phyloP scores from a whole-genome alignment of 1,140 invertebrate species.

The Zaprionus lachaisei region DNA sequence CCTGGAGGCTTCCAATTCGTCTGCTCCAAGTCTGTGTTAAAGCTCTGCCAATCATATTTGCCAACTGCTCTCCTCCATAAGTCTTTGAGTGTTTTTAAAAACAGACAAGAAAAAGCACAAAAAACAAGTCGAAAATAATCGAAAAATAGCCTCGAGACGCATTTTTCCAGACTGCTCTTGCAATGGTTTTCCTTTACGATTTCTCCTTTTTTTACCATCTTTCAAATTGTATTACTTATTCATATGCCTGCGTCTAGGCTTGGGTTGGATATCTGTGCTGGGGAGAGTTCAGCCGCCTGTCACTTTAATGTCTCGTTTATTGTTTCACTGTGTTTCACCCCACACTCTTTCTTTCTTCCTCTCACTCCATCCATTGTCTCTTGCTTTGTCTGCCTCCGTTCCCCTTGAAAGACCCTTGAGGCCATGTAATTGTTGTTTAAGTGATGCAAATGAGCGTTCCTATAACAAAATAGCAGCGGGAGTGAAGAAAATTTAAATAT shows the following conservation, averaged over 20 bases:
- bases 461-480: slow-evolving; percentile 37
- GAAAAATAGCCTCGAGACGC: slow-evolving; percentile 39
- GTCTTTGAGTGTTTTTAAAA: slow-evolving; percentile 9
- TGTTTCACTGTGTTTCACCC: slow-evolving; percentile 29
- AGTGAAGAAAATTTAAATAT: not conserved
- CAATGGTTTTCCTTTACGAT: slow-evolving; percentile 20
- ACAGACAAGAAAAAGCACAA: not conserved
- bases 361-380: not conserved
- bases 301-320: slow-evolving; percentile 56
- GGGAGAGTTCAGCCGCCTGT: slow-evolving; percentile 26
- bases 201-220: slow-evolving; percentile 11
- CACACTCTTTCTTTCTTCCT: not conserved
- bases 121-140: not conserved
- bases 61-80: not conserved
- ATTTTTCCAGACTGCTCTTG: slow-evolving; percentile 26
- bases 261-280: slow-evolving; percentile 2
- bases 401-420: slow-evolving; percentile 36
- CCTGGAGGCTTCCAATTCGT: slow-evolving; percentile 17
- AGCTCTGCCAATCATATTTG: slow-evolving; percentile 45
- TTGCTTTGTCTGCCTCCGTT: slow-evolving; percentile 7
- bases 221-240: slow-evolving; percentile 53
- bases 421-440: slow-evolving; percentile 65
- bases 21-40: slow-evolving; percentile 45
- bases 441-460: slow-evolving; percentile 64
- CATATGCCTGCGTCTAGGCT: slow-evolving; percentile 43